A percentile compares a stretch with the other conserved stretches of the same genome.
Evolutionary conservation across 2,797 vertebrate genomes (phyloP).

Genomic region (Cottoperca gobio): DNA sequence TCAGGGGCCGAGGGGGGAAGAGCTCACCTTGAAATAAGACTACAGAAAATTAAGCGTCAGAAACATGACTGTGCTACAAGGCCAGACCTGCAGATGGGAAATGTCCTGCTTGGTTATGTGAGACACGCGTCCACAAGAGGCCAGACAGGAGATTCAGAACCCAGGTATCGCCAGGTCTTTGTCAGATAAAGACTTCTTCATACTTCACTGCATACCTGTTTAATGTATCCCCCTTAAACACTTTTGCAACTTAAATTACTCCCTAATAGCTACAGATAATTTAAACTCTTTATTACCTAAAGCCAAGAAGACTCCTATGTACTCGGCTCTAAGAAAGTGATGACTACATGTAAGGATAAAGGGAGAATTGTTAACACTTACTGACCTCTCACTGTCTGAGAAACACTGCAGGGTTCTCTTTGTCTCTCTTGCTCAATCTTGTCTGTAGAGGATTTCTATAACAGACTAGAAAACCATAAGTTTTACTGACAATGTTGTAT

Average conservation of each 20-base stretch:
- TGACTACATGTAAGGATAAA: constrained; percentile 6
- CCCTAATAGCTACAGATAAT: background rate
- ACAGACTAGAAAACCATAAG: background rate
- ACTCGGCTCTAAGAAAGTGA: background rate
- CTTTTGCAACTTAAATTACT: background rate
- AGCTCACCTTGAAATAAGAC: constrained; percentile 63
- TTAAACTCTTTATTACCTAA: background rate
- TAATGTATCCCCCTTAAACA: background rate
- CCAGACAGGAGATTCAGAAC: constrained; percentile 39
- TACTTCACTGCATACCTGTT: background rate
- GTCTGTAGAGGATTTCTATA: constrained; percentile 13
- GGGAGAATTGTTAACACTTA: constrained; percentile 25
- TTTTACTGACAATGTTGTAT: background rate
- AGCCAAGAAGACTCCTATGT: background rate
- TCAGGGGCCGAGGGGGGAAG: constrained; percentile 29
- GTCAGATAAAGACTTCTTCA: constrained; percentile 32
- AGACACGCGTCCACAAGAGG: constrained; percentile 22
- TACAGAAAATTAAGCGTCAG: constrained; percentile 66
- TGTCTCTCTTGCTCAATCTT: constrained; percentile 18
- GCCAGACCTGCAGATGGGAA: constrained; percentile 50
- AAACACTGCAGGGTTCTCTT: background rate
- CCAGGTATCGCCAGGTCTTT: constrained; percentile 13
- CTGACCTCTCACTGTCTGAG: background rate
- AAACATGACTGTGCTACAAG: constrained; percentile 65
- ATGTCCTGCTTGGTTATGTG: constrained; percentile 50